Conservation (phyloP, 1,140 invertebrate genomes). For the Anoplolepis gracilipes region DNA sequence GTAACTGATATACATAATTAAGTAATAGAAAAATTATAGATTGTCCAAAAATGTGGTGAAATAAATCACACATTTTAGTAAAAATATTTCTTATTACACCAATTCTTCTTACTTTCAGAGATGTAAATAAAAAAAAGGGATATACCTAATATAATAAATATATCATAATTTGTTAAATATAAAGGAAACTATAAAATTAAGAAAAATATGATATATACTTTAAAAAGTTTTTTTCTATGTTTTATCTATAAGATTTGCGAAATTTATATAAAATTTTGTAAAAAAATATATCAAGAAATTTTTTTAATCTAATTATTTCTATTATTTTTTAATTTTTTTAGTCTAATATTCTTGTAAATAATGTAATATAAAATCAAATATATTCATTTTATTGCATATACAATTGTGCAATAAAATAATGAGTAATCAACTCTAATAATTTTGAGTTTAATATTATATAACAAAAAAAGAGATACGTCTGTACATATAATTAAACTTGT, state of each 20-base stretch:
- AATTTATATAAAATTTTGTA: not conserved
- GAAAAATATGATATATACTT: not conserved
- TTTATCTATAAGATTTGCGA: no score
- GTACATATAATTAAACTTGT: not conserved
- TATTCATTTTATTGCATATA: not conserved
- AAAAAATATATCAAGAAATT: not conserved
- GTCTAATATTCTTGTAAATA: not conserved
- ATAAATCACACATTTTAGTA: conserved; percentile 34
- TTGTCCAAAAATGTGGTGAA: conserved; percentile 51
- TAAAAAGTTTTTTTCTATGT: no score
- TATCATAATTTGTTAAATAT: not conserved
- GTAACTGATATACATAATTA: conserved; percentile 48
- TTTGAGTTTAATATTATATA: not conserved
- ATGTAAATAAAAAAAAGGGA: conserved; percentile 6
- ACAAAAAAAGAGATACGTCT: not conserved
- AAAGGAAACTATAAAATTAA: not conserved
- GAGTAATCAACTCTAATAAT: not conserved
- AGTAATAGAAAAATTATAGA: conserved; percentile 48
- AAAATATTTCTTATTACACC: conserved; percentile 33
- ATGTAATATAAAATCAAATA: not conserved
- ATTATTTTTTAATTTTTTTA: no score
- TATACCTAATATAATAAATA: not conserved
- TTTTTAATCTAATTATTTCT: no score
- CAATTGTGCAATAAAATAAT: not conserved
- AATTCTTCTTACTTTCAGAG: not conserved